Percentiles rank a stretch among this genome's conserved stretches.
Conservation (phyloP, 2,797 vertebrate species). For the Girardinus metallicus region DNA sequence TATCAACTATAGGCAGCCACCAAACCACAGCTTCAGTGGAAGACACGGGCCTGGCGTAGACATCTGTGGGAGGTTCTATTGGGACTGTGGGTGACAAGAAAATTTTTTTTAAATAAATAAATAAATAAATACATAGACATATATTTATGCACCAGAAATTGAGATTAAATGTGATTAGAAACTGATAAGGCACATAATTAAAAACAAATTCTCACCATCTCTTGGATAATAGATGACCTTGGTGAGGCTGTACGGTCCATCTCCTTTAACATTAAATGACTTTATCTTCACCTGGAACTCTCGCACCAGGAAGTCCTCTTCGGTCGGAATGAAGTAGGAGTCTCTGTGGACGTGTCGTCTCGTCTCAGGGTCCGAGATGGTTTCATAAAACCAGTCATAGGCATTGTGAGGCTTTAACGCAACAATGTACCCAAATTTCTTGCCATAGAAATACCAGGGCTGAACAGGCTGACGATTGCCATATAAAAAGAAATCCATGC, state of each 20-base stretch:
- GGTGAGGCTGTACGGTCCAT: conserved; percentile 91
- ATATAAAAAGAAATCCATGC: background rate
- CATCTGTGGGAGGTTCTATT: conserved; percentile 88
- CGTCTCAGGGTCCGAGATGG: conserved; percentile 92
- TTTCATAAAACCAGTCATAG: conserved; percentile 92
- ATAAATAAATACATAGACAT: too few relatives aligned
- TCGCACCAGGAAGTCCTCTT: conserved; percentile 83
- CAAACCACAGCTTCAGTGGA: conserved; percentile 93
- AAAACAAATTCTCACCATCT: conserved; percentile 77
- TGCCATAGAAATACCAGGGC: conserved; percentile 93
- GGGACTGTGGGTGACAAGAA: conserved; percentile 84
- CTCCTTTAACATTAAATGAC: conserved; percentile 93
- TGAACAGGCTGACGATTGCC: conserved; percentile 85
- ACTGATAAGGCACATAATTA: background rate
- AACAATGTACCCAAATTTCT: conserved; percentile 94
- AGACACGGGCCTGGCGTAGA: conserved; percentile 89
- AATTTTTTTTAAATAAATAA: too few relatives aligned
- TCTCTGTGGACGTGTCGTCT: conserved; percentile 91
- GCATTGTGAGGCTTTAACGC: conserved; percentile 93
- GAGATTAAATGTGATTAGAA: background rate
- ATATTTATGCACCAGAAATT: too few relatives aligned
- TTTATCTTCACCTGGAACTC: conserved; percentile 96
- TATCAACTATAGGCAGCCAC: conserved; percentile 89
- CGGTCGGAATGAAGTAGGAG: conserved; percentile 72
- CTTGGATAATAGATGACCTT: conserved; percentile 91